A percentile compares a stretch with the other conserved stretches of the same genome.
Conservation (phyloP, 64 coral and sea anemone species). For the Trachythela sp. region DNA sequence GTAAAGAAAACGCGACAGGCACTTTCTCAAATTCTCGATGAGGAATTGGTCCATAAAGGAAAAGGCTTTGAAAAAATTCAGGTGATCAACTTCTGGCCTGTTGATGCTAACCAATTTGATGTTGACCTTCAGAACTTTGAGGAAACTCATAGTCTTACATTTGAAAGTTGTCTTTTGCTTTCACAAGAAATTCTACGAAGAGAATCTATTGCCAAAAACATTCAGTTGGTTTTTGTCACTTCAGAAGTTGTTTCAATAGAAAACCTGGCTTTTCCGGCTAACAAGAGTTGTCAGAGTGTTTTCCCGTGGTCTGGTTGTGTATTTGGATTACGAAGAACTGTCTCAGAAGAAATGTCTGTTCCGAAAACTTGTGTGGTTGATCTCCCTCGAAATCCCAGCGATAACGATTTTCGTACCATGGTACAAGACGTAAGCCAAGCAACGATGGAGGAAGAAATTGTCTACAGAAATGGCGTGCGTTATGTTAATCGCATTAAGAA, state of each 20-base stretch:
- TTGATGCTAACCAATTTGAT: not conserved
- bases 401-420: not conserved
- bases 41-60: not conserved
- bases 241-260: not conserved
- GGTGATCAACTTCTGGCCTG: not conserved
- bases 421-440: not conserved
- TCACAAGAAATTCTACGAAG: not conserved
- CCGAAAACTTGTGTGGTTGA: not conserved
- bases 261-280: no score
- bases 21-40: not conserved
- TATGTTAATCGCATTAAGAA: not conserved
- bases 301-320: not conserved
- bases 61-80: not conserved
- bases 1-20: not conserved
- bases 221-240: not conserved
- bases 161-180: not conserved
- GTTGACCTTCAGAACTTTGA: not conserved
- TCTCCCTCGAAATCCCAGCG: not conserved
- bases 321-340: not conserved
- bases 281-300: no score
- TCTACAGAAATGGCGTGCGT: not conserved
- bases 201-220: not conserved
- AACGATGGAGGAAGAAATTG: not conserved
- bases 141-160: not conserved
- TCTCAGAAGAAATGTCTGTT: not conserved